A percentile compares a stretch with the other conserved stretches of the same genome.
Conservation (phyloP, 2,113 vertebrate species). For the Aplodontia rufa region DNA sequence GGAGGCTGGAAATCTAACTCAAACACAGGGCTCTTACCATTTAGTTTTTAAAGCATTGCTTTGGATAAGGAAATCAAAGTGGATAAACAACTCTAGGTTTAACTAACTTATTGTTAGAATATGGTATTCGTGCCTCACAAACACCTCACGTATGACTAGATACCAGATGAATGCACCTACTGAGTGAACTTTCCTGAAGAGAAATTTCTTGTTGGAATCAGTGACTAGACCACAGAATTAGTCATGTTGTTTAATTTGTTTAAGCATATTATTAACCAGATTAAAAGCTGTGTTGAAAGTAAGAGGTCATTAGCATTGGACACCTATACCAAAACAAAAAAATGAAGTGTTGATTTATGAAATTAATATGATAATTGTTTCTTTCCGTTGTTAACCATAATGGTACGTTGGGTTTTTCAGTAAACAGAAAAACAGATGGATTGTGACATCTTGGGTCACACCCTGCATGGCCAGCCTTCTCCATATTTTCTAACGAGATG, state of each 20-base stretch:
- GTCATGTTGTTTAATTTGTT: slow-evolving; percentile 63
- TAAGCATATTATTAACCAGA: slow-evolving; percentile 57
- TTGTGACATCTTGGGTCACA: background rate
- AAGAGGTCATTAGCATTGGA: slow-evolving; percentile 23
- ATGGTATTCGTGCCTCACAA: slow-evolving; percentile 24
- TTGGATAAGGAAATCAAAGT: slow-evolving; percentile 31
- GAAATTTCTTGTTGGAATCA: slow-evolving; percentile 62
- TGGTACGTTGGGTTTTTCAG: background rate
- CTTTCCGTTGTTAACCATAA: background rate
- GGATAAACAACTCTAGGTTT: slow-evolving; percentile 21
- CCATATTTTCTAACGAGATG: background rate
- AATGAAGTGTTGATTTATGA: slow-evolving; percentile 5
- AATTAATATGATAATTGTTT: background rate
- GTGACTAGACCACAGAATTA: slow-evolving; percentile 52
- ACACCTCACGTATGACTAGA: slow-evolving; percentile 34
- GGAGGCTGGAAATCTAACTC: slow-evolving; percentile 36
- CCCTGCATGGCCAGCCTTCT: background rate
- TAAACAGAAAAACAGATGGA: background rate
- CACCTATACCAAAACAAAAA: background rate
- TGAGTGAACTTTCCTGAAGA: slow-evolving; percentile 59
- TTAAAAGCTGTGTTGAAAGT: slow-evolving; percentile 35
- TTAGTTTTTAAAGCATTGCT: slow-evolving; percentile 8
- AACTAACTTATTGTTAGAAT: slow-evolving; percentile 18
- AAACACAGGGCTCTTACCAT: slow-evolving; percentile 3
- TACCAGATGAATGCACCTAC: slow-evolving; percentile 44